Percentiles rank a stretch among this genome's conserved stretches.
Conservation (phyloP, 37 sponge, comb jelly and placozoan genomes). For the Ephydatia muelleri region DNA sequence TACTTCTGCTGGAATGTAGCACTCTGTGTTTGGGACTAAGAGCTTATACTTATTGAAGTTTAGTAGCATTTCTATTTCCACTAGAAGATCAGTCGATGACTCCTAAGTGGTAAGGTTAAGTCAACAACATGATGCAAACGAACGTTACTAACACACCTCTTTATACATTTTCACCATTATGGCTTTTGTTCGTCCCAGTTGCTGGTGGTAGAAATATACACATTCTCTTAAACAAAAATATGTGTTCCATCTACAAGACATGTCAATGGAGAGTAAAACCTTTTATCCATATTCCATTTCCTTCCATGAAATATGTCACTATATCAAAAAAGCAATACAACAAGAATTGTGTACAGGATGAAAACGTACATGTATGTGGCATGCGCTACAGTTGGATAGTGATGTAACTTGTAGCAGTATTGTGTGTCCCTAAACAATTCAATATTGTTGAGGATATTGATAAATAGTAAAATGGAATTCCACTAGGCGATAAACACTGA, state of each 20-base stretch:
- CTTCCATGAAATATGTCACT: not conserved
- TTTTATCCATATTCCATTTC: not conserved
- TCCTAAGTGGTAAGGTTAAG: not conserved
- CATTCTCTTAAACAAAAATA: not conserved
- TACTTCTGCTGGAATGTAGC: not conserved
- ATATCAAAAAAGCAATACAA: not conserved
- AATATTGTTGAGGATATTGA: not conserved
- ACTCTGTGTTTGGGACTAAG: not conserved
- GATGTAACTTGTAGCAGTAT: not conserved
- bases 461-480: not conserved
- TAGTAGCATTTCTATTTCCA: conserved; percentile 1
- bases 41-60: not conserved
- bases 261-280: not conserved
- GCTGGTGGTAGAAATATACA: not conserved
- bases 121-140: not conserved
- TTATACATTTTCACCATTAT: not conserved
- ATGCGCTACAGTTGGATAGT: not conserved
- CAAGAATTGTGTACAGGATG: not conserved
- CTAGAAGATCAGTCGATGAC: not conserved
- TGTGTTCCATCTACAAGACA: not conserved
- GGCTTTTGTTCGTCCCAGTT: not conserved
- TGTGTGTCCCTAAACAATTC: not conserved
- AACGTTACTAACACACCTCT: not conserved
- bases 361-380: not conserved
- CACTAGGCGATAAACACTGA: not conserved